Evolutionary conservation across 92 coral and sea anemone genomes (phyloP), one percentile per base, ranked within the genome.

Genomic region (Blastomussa wellsi): DNA sequence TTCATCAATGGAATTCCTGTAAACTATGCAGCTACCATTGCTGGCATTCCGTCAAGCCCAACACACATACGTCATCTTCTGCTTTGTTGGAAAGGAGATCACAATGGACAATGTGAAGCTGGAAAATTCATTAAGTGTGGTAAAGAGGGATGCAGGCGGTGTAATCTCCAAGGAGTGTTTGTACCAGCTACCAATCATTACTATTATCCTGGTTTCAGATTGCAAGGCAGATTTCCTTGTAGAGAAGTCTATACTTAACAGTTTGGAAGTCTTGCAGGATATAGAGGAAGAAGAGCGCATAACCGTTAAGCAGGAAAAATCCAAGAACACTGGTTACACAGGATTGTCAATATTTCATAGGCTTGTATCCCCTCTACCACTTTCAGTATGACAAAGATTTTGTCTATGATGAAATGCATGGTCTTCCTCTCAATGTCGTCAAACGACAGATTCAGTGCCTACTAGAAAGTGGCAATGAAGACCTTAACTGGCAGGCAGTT

Each of bases 61-160:
- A 52, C 82, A 15, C 70, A 59, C 26, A 67, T 86, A 75, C 55
- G 92, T 24, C 92, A 90, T 44, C 71, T 90, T 31, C 70, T 89
- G 53, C 82, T 90, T 20, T 90, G 93, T 71, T 90, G 93, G 93
- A 82, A 60, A 29, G 93, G 93, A 51, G 93, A 86, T 72, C 93
- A 86, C 74, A 59, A 60, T 70, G 93, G 84, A 19, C 93, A 90
- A 28, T 90, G 85, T 71, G 93, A 90, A 62, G 88, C 62, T 20
- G 92, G 92, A 36, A 90, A n/a, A n/a, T n/a, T n/a, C n/a, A n/a
- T n/a, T n/a, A n/a, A n/a, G n/a, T n/a, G n/a, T n/a, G n/a, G n/a
- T 29, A 90, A 90, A 76, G 47, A 62, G 70, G 87, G 86, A 48
- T 89, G 92, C 37, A 84, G 89, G 42, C 74, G 92, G 26, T 89